A percentile compares a stretch with the other conserved stretches of the same genome.
phyloP scores from a whole-genome alignment of 53 echinoderm and acorn worm genomes.

The Temnopleurus reevesii region DNA sequence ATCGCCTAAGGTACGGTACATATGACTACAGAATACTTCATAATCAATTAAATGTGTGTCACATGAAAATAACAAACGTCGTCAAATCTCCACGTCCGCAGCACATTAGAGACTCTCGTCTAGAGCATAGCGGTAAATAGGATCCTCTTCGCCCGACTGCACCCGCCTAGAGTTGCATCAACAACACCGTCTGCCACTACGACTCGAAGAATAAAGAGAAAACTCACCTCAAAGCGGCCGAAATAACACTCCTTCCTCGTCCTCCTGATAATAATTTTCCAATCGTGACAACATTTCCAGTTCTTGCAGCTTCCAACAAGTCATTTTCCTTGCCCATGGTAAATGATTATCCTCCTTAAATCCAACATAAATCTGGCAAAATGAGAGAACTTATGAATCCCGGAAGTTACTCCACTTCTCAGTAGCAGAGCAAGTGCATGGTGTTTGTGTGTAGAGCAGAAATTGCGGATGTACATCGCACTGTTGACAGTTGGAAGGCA shows the following conservation, averaged over 20 bases:
- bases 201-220: not conserved
- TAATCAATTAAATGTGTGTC: too few relatives aligned
- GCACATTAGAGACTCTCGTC: not conserved
- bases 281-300: conserved; percentile 78
- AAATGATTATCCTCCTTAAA: conserved; percentile 43
- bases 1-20: too few relatives aligned
- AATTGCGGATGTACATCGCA: too few relatives aligned
- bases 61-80: too few relatives aligned
- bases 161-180: too few relatives aligned
- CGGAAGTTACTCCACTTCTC: not conserved
- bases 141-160: not conserved
- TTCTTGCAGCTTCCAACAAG: conserved; percentile 87
- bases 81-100: not conserved
- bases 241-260: conserved; percentile 75
- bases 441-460: too few relatives aligned
- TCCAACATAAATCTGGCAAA: conserved; percentile 10
- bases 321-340: conserved; percentile 95
- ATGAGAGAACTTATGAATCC: not conserved
- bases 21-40: too few relatives aligned
- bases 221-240: conserved; percentile 78
- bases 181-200: too few relatives aligned
- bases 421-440: too few relatives aligned
- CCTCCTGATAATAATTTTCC: conserved; percentile 78
- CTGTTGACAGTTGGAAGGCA: too few relatives aligned
- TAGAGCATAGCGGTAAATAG: not conserved